phyloP scores from a whole-genome alignment of 2,113 vertebrate genomes.

The Fukomys damarensis region DNA sequence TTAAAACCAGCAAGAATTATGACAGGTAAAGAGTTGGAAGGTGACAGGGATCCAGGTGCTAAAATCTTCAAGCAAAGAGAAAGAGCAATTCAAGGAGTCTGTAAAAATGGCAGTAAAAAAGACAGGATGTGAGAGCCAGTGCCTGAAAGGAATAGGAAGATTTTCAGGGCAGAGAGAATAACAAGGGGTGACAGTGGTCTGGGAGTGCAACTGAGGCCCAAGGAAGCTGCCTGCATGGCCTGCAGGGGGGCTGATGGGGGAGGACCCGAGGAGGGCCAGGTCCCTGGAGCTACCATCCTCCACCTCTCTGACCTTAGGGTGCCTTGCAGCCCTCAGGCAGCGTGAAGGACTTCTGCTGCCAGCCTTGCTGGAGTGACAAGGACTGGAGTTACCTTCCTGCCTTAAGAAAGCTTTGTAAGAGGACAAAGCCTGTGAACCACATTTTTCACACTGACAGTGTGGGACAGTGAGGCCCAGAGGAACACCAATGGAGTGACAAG shows the following conservation, averaged over 20 bases:
- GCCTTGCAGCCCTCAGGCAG: background rate
- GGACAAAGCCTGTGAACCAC: background rate
- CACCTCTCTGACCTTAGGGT: background rate
- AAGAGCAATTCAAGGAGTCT: background rate
- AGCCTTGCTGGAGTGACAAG: background rate
- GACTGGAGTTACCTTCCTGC: background rate
- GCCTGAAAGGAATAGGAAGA: background rate
- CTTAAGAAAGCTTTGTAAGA: background rate
- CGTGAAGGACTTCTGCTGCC: accelerated
- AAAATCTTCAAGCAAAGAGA: background rate
- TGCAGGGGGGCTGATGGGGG: background rate
- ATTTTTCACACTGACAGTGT: background rate
- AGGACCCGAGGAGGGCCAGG: too few relatives aligned
- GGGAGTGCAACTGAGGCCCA: background rate
- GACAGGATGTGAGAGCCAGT: too few relatives aligned
- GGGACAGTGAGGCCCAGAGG: background rate
- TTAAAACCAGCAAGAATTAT: background rate
- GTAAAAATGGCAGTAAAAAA: background rate
- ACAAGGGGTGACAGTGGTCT: too few relatives aligned
- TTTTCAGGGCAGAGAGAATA: background rate
- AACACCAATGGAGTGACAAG: background rate
- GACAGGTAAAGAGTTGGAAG: background rate
- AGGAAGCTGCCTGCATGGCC: background rate
- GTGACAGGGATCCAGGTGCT: background rate
- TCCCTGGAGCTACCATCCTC: background rate